A percentile compares a stretch with the other conserved stretches of the same genome.
Conservation (phyloP, 2,888 invertebrate species). For the Nemoura dubitans region DNA sequence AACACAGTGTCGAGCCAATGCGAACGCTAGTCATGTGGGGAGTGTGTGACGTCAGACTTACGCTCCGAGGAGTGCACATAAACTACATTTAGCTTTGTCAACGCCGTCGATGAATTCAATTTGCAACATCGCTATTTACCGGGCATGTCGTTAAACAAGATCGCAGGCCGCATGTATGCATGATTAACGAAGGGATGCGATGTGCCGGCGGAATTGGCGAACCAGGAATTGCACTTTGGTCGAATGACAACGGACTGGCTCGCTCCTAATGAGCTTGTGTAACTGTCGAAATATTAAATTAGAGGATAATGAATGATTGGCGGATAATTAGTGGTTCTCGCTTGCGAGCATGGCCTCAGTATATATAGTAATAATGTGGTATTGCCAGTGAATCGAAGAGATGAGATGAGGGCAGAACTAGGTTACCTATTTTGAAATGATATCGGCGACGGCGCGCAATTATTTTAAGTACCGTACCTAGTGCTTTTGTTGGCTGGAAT, state of each 20-base stretch:
- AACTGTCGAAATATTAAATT: not conserved
- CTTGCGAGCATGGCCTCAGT: not conserved
- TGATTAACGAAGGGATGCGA: not conserved
- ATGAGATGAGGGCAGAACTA: not conserved
- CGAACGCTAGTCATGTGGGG: not conserved
- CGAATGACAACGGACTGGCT: not conserved
- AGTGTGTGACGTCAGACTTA: not conserved
- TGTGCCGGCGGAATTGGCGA: not conserved
- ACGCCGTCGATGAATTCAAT: not conserved
- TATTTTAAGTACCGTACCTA: not conserved
- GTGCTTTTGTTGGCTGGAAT: not conserved
- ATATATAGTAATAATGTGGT: not conserved
- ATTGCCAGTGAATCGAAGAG: not conserved
- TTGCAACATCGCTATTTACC: not conserved
- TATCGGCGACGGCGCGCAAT: not conserved
- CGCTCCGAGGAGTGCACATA: not conserved
- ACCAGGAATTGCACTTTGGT: not conserved
- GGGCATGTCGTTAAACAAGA: not conserved
- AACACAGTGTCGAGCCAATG: not conserved
- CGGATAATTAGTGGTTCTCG: not conserved
- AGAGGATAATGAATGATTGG: slow-evolving; percentile 12
- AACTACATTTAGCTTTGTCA: not conserved
- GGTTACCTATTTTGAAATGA: not conserved
- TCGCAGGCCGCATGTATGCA: not conserved
- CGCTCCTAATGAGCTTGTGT: not conserved